These are phyloP conservation scores for Desoria tigrina DNA, from an alignment of 2,888 invertebrate species.

Conservation along the genomic window DNA sequence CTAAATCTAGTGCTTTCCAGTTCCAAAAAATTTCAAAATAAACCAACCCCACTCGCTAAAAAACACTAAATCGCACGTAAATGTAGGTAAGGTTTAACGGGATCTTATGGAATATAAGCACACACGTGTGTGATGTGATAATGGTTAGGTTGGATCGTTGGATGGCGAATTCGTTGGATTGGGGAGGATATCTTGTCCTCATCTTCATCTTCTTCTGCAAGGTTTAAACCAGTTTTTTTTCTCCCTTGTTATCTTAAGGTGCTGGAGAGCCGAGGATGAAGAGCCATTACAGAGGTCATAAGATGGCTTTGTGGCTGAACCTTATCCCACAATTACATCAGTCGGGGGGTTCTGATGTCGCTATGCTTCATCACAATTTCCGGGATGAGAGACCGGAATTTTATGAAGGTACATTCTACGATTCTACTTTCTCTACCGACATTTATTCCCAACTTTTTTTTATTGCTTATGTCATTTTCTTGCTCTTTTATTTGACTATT, in stretches of 20 bases:
- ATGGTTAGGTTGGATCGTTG: too few relatives aligned
- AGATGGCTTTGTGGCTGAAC: slow-evolving; percentile 86
- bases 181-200: too few relatives aligned
- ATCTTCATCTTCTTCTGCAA: too few relatives aligned
- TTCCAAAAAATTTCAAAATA: too few relatives aligned
- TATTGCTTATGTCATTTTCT: neutral
- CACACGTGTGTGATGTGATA: too few relatives aligned
- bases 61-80: too few relatives aligned
- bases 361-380: slow-evolving; percentile 80
- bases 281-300: slow-evolving; percentile 84
- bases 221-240: neutral
- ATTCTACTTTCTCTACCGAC: neutral
- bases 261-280: slow-evolving; percentile 62
- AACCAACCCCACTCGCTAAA: too few relatives aligned
- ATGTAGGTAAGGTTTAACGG: too few relatives aligned
- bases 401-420: slow-evolving; percentile 66
- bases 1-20: too few relatives aligned
- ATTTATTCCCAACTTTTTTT: neutral
- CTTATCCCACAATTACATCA: slow-evolving; percentile 81
- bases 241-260: slow-evolving; percentile 34
- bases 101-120: too few relatives aligned
- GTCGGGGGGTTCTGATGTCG: slow-evolving; percentile 74
- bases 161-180: too few relatives aligned
- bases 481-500: neutral
- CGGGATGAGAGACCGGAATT: slow-evolving; percentile 76